Conservation (phyloP, 2,797 vertebrate species). For the Pteropus rufus region DNA sequence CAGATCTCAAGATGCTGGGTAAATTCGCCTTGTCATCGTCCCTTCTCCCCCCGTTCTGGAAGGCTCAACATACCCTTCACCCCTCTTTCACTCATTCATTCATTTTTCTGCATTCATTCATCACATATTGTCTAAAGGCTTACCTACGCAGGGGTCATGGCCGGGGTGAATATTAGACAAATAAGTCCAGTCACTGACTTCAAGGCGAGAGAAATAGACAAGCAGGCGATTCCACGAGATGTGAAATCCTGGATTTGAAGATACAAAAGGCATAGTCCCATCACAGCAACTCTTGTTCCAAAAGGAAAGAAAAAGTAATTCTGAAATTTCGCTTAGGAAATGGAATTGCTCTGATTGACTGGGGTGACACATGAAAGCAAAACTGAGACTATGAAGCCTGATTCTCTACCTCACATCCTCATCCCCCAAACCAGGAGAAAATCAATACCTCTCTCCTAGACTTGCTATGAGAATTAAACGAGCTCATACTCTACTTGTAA, state of each 20-base stretch:
- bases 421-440: neutral
- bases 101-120: neutral
- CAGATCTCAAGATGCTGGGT: neutral
- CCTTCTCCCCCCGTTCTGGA: neutral
- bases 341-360: neutral
- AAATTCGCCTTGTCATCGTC: accelerated
- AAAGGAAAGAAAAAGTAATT: neutral
- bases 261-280: neutral
- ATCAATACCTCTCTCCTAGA: too few relatives aligned
- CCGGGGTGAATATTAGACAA: neutral
- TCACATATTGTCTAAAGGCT: neutral
- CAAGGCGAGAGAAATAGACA: neutral
- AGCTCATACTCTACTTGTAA: neutral
- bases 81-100: neutral
- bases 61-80: too few relatives aligned
- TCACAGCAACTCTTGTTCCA: too few relatives aligned
- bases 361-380: neutral
- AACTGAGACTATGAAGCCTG: neutral
- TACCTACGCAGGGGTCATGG: neutral
- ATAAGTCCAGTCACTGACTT: neutral
- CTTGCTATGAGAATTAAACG: neutral
- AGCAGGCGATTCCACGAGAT: neutral
- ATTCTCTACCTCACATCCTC: neutral
- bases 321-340: neutral
- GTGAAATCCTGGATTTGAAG: neutral